Evolutionary conservation across 1,140 invertebrate species (phyloP).

Genomic region (Agrilus planipennis): DNA sequence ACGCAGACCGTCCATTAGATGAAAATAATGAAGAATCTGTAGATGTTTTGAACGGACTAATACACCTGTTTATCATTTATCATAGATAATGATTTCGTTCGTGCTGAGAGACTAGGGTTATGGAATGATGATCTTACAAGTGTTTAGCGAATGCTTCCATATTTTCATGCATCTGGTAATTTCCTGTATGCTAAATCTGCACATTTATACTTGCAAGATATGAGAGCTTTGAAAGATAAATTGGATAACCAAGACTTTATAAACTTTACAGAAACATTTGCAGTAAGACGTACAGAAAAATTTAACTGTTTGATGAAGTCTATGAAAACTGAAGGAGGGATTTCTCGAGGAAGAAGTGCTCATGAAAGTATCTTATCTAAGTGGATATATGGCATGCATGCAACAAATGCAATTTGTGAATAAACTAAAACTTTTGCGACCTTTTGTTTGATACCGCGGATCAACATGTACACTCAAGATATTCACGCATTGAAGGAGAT

Average conservation of each 20-base stretch:
- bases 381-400: not conserved
- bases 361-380: not conserved
- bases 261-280: conserved; percentile 14
- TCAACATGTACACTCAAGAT: not conserved
- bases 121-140: conserved; percentile 24
- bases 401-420: not conserved
- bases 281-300: conserved; percentile 33
- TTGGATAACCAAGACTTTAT: not conserved
- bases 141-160: conserved; percentile 31
- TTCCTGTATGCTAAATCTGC: conserved; percentile 28
- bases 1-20: too few relatives aligned
- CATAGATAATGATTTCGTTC: too few relatives aligned
- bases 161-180: conserved; percentile 30
- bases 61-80: too few relatives aligned
- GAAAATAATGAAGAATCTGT: too few relatives aligned
- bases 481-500: not conserved
- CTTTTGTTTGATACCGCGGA: not conserved
- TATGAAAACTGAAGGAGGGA: conserved; percentile 3
- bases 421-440: not conserved
- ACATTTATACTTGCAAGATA: conserved; percentile 22
- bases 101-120: conserved; percentile 23
- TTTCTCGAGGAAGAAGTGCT: conserved; percentile 2
- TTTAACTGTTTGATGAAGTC: conserved; percentile 26
- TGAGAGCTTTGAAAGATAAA: not conserved
- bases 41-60: too few relatives aligned